A percentile compares a stretch with the other conserved stretches of the same genome.
These are phyloP conservation scores for Psophia crepitans DNA, from an alignment of 2,113 vertebrate species.

Conservation along the genomic window DNA sequence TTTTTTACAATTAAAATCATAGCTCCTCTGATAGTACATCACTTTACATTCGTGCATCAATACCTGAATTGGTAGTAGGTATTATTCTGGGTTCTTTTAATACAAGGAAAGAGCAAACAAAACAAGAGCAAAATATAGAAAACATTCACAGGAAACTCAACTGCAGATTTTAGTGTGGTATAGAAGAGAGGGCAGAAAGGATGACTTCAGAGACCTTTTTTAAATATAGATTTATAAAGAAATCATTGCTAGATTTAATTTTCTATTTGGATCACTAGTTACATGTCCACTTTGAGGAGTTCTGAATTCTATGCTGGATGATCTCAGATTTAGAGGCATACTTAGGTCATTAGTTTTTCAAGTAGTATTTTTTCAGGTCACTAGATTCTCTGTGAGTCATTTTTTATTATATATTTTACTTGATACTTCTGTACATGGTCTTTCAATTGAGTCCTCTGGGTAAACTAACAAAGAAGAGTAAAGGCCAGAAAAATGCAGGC, in stretches of 20 bases:
- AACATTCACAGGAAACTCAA: neutral
- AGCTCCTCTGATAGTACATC: neutral
- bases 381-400: conserved; percentile 7
- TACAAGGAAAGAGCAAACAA: neutral
- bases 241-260: conserved; percentile 37
- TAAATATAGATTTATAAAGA: neutral
- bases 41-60: neutral
- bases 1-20: neutral
- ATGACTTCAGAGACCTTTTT: neutral
- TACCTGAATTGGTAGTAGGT: neutral
- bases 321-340: conserved; percentile 32
- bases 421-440: neutral
- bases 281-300: neutral
- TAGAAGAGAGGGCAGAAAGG: neutral
- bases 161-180: neutral
- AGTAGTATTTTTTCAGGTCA: conserved; percentile 58
- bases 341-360: conserved; percentile 65
- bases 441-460: conserved; percentile 9
- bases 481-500: conserved; percentile 1
- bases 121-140: neutral
- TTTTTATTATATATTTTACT: conserved; percentile 46
- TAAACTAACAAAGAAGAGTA: conserved; percentile 20
- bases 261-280: conserved; percentile 48
- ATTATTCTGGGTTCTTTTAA: neutral
- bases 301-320: neutral